Base-by-base conservation (phyloP, 2,113 vertebrate species). In the human (Homo sapiens) region DNA sequence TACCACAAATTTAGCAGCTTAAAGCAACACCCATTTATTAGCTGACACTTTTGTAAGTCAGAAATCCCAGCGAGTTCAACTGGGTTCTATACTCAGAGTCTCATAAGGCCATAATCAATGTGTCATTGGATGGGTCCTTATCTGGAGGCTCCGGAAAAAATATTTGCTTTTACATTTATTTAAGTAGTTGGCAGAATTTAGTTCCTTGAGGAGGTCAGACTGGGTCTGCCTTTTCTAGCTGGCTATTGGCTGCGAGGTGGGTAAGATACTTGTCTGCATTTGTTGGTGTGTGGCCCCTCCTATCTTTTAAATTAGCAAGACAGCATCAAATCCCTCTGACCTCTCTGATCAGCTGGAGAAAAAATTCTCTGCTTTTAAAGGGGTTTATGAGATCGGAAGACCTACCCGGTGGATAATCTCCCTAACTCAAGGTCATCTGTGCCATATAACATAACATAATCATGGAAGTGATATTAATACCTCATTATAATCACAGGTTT, bases 1-100 rank as follows among this genome's bases (percentile, higher is more conserved):
- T 59, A 87, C 5, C 40, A 78, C 43, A n/a, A 59, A 93, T 2
- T 73, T 55, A 93, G 9, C 10, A 79, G 3, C 18, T 91, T 93
- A 90, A 88, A 95, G 55, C 40, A 94, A 48, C 4, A 22, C 8
- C 17, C 30, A 64, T 89, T 92, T 93, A 86, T 52, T 82, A 87
- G 16, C 7, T 92, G 27, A 72, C 25, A 86, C 8, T 89, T 93
- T 78, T 66, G 2, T 18, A 73, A 14, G 2, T 91, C 45, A 94
- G 8, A 73, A 87, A 30, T 80, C 50, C 22, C 35, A 48, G 17
- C 2, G 2, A 27, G 14, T 61, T 17, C 14, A 79, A 79, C 32
- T 87, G 13, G 32, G 18, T 92, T 96, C 59, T 83, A 61, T 55
- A 10, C 3, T 48, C 18, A 59, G 61, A 7, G 22, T 79, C 35